Evolutionary conservation across 2,797 vertebrate genomes (phyloP).

Genomic region (Macropus fuliginosus): DNA sequence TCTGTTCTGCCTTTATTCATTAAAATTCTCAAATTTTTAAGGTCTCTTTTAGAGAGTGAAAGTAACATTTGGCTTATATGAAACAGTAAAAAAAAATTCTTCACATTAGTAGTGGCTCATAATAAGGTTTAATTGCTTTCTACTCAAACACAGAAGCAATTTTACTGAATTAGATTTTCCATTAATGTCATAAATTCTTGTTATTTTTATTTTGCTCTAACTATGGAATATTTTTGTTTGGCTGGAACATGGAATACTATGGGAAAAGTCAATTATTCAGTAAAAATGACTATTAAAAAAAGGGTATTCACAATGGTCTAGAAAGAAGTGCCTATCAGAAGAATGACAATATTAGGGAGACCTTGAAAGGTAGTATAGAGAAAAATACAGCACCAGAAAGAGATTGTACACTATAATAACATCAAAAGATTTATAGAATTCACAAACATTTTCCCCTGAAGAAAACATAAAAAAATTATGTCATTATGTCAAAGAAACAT

Average conservation of each 20-base stretch:
- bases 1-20: slow-evolving; percentile 56
- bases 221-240: neutral
- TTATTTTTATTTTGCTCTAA: slow-evolving; percentile 3
- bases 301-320: neutral
- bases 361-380: neutral
- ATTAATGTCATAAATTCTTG: neutral
- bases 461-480: neutral
- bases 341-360: neutral
- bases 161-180: slow-evolving; percentile 50
- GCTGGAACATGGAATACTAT: neutral
- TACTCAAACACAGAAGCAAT: slow-evolving; percentile 54
- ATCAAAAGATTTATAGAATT: neutral
- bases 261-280: neutral
- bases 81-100: slow-evolving; percentile 55
- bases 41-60: slow-evolving; percentile 53
- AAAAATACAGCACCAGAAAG: neutral
- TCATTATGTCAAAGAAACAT: neutral
- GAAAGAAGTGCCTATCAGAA: neutral
- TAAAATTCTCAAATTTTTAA: slow-evolving; percentile 58
- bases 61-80: slow-evolving; percentile 51
- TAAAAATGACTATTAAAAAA: neutral
- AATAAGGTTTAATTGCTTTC: slow-evolving; percentile 57
- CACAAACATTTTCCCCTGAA: neutral
- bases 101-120: slow-evolving; percentile 54
- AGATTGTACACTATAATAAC: neutral